phyloP scores from a whole-genome alignment of 2,888 invertebrate genomes.

The Limnephilus rhombicus region DNA sequence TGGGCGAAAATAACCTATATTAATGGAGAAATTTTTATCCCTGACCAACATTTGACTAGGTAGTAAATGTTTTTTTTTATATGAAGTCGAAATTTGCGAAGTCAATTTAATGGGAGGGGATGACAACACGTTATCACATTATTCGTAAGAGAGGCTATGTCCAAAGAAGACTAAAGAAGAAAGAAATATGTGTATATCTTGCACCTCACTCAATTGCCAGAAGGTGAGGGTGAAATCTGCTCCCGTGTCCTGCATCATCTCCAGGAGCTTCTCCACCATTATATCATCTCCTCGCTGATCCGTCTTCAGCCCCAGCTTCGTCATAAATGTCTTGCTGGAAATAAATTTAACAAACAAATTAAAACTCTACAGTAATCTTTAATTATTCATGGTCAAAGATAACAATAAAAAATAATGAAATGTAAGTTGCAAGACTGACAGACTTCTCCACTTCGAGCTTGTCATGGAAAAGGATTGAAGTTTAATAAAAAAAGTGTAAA shows the following conservation, averaged over 20 bases:
- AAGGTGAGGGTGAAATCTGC: slow-evolving; percentile 82
- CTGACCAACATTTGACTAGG: too few relatives aligned
- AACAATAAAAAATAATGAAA: too few relatives aligned
- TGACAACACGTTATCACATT: too few relatives aligned
- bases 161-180: background rate
- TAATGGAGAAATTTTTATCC: too few relatives aligned
- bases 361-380: too few relatives aligned
- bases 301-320: slow-evolving; percentile 78
- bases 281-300: slow-evolving; percentile 75
- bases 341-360: background rate
- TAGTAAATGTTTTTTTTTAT: too few relatives aligned
- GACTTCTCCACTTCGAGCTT: too few relatives aligned
- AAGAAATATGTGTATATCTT: background rate
- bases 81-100: too few relatives aligned
- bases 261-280: slow-evolving; percentile 77
- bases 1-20: too few relatives aligned
- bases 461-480: background rate
- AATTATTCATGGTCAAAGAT: too few relatives aligned
- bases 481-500: background rate
- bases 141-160: background rate
- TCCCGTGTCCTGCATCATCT: slow-evolving; percentile 81
- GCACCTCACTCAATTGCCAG: slow-evolving; percentile 77
- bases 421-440: too few relatives aligned
- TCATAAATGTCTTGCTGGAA: slow-evolving; percentile 74
- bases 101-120: too few relatives aligned